Conservation (phyloP, 2,888 invertebrate species). For the Halictus quadricinctus region DNA sequence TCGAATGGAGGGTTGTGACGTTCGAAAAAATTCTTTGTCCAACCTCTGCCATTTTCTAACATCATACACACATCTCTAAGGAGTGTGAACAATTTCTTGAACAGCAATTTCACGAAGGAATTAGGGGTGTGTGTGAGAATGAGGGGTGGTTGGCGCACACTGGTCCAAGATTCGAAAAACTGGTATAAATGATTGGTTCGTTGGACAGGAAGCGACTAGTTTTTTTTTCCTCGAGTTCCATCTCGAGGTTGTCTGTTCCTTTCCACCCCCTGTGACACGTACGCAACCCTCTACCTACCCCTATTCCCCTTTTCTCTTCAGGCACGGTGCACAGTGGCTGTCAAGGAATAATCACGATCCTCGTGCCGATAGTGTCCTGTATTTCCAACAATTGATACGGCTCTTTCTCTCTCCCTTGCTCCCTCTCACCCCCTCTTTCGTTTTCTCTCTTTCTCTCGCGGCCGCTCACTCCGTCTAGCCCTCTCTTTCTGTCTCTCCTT, state of each 20-base stretch:
- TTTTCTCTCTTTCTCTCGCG: neutral
- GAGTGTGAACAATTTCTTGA: neutral
- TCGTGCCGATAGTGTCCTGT: slow-evolving; percentile 68
- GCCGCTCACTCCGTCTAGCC: slow-evolving; percentile 4
- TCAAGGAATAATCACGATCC: slow-evolving; percentile 72
- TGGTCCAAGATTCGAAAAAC: neutral
- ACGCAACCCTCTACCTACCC: slow-evolving; percentile 16
- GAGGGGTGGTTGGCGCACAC: neutral
- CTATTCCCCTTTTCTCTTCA: slow-evolving; percentile 18
- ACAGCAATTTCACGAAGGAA: neutral
- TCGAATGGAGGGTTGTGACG: neutral
- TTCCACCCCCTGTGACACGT: slow-evolving; percentile 28
- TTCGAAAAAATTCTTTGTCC: no score
- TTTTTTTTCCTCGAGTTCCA: slow-evolving; percentile 11
- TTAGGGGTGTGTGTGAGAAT: neutral
- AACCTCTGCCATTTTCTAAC: neutral
- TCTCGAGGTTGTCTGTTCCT: slow-evolving; percentile 13
- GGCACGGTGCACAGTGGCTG: slow-evolving; percentile 62
- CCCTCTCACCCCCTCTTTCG: neutral
- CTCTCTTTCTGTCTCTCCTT: slow-evolving; percentile 34
- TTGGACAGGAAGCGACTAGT: neutral
- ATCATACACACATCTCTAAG: neutral
- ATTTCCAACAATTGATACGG: slow-evolving; percentile 72
- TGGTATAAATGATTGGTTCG: neutral
- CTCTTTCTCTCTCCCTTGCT: slow-evolving; percentile 3